Evolutionary conservation across 2,888 invertebrate species (phyloP).

Genomic region (Xestia c-nigrum): DNA sequence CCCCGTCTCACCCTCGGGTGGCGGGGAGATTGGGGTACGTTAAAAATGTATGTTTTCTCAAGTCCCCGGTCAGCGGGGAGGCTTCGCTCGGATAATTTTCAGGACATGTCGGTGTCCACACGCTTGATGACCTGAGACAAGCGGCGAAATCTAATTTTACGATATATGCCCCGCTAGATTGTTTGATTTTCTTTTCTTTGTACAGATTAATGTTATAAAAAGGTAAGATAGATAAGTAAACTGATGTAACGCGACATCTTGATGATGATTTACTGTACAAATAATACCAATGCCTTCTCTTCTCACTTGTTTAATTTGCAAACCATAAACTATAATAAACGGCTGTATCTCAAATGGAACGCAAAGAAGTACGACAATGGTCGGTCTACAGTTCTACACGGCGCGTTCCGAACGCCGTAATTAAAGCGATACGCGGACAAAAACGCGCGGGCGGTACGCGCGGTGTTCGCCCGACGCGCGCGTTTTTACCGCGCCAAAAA

Average conservation of each 20-base stretch:
- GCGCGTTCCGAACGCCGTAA: slow-evolving; percentile 81
- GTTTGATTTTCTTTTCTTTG: slow-evolving; percentile 45
- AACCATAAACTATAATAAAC: slow-evolving; percentile 56
- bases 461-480: slow-evolving; percentile 74
- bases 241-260: slow-evolving; percentile 1
- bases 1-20: slow-evolving; percentile 84
- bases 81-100: slow-evolving; percentile 81
- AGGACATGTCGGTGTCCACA: slow-evolving; percentile 79
- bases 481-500: slow-evolving; percentile 87
- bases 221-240: neutral
- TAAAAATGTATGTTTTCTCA: slow-evolving; percentile 88
- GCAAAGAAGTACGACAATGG: slow-evolving; percentile 66
- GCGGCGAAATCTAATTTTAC: slow-evolving; percentile 67
- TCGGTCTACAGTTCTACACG: slow-evolving; percentile 59
- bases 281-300: slow-evolving; percentile 19
- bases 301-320: slow-evolving; percentile 44
- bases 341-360: slow-evolving; percentile 58
- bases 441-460: slow-evolving; percentile 81
- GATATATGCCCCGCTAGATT: slow-evolving; percentile 56
- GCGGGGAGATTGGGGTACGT: slow-evolving; percentile 77
- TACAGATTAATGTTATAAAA: slow-evolving; percentile 18
- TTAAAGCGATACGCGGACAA: slow-evolving; percentile 86
- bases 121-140: slow-evolving; percentile 76
- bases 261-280: slow-evolving; percentile 1
- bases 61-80: slow-evolving; percentile 77